Evolutionary conservation across 2,113 vertebrate genomes (phyloP).

Genomic region (Stegostoma tigrinum): DNA sequence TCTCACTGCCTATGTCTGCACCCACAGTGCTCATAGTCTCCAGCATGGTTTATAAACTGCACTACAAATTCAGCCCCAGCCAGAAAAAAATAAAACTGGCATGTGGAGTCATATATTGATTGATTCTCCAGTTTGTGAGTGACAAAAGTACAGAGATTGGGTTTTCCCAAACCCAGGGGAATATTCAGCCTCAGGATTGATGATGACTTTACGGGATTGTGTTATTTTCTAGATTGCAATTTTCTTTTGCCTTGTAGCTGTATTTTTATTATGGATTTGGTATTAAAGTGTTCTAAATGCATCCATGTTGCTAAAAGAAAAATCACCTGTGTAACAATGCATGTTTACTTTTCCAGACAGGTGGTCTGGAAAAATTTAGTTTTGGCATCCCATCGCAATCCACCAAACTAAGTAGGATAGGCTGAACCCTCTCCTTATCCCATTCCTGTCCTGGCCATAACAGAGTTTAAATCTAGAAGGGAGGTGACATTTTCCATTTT

Average conservation of each 20-base stretch:
- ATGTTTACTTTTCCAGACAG: not conserved
- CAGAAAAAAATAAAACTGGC: too few species aligned
- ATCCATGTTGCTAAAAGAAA: not conserved
- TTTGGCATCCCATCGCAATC: not conserved
- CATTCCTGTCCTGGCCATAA: too few species aligned
- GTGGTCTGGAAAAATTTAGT: not conserved
- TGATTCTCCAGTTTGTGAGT: not conserved
- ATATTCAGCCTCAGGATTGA: not conserved
- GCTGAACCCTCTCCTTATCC: too few species aligned
- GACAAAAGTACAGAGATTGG: not conserved
- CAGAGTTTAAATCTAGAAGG: too few species aligned
- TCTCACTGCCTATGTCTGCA: not conserved
- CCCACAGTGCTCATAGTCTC: not conserved
- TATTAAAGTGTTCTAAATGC: not conserved
- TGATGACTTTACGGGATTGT: not conserved
- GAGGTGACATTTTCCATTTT: too few species aligned
- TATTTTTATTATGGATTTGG: too few species aligned
- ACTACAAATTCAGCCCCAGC: not conserved
- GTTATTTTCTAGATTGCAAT: not conserved
- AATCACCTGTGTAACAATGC: not conserved
- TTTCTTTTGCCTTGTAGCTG: not conserved
- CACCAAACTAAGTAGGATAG: too few species aligned
- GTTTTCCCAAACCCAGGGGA: not conserved
- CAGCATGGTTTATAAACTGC: not conserved
- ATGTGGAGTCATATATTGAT: not conserved